Evolutionary conservation across 2,113 vertebrate species (phyloP), one percentile per base, ranked within the genome.

Genomic region (Chaetops frenatus): DNA sequence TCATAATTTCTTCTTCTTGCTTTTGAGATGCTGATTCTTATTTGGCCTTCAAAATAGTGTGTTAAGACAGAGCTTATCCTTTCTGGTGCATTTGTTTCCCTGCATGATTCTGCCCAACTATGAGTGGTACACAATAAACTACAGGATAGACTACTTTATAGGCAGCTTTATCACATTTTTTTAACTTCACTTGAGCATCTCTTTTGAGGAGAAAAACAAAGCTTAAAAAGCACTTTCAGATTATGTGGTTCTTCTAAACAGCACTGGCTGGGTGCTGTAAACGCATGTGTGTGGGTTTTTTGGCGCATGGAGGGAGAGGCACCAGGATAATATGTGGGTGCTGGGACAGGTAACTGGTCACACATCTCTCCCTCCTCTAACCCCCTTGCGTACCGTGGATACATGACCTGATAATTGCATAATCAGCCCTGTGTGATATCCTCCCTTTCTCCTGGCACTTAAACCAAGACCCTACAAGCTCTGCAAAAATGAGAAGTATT

Each of bases 331-430:
- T 57, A 19, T 4, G 1, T 1, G 0, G 18, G 12, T 70, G 45
- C 40, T 80, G 53, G 58, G 25, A 23, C 45, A 77, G 53, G 73
- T 62, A 66, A 50, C 29, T 67, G 66, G 70, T 24, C 2, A 1
- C 17, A 23, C 20, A 57, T 45, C 21, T 77, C 60, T 84, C 29
- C 44, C 16, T 86, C 47, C 38, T 31, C 33, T 64, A 14, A 11
- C 12, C 4, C 2, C 42, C 11, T 57, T 0, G 1, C 33, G 40
- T 54, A 12, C 38, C 1, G 0, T 38, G 44, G 28, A 20, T 84
- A 10, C 33, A 22, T 3, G 2, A 73, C 38, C 67, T 62, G 29
- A 9, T 67, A 78, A 92, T 67, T 89, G 60, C 73, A 95, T 71
- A 47, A 89, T 40, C 78, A 91, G 61, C 42, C 25, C 40, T 27